Conservation (phyloP, 2,113 vertebrate species). For the Ptilonorhynchus violaceus region DNA sequence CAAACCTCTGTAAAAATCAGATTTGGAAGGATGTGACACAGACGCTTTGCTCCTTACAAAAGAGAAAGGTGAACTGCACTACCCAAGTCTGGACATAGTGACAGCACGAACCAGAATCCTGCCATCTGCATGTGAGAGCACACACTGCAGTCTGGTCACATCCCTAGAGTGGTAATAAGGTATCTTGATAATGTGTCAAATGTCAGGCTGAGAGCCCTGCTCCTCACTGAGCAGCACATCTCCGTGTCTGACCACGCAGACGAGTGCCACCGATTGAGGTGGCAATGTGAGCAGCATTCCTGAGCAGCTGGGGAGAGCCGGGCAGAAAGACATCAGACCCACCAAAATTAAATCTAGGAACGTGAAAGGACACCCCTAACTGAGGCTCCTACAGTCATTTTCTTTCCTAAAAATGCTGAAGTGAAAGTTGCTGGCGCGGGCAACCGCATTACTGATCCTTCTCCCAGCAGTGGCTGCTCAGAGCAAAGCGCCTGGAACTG, state of each 20-base stretch:
- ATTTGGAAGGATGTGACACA: not conserved
- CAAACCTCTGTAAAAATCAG: not conserved
- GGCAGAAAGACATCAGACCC: not conserved
- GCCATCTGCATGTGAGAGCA: slow-evolving; percentile 20
- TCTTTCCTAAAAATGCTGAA: not conserved
- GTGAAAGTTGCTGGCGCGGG: not conserved
- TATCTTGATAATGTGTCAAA: slow-evolving; percentile 37
- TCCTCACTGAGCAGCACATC: not conserved
- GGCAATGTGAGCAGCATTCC: slow-evolving; percentile 6
- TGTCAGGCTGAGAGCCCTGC: not conserved
- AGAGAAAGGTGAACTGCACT: not conserved
- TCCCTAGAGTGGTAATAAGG: slow-evolving; percentile 35
- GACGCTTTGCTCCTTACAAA: not conserved
- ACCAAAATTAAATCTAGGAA: not conserved
- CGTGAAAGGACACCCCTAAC: not conserved
- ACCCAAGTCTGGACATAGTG: not conserved
- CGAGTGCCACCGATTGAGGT: not conserved
- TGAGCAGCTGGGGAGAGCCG: slow-evolving; percentile 1
- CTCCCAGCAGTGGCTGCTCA: not conserved
- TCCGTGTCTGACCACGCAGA: slow-evolving; percentile 4
- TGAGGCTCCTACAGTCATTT: not conserved
- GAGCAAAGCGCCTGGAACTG: not conserved
- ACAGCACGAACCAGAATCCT: not conserved
- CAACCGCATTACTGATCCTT: not conserved
- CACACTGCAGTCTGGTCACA: slow-evolving; percentile 47